A percentile compares a stretch with the other conserved stretches of the same genome.
phyloP scores from a whole-genome alignment of 2,113 vertebrate species.

The Atractosteus spatula region DNA sequence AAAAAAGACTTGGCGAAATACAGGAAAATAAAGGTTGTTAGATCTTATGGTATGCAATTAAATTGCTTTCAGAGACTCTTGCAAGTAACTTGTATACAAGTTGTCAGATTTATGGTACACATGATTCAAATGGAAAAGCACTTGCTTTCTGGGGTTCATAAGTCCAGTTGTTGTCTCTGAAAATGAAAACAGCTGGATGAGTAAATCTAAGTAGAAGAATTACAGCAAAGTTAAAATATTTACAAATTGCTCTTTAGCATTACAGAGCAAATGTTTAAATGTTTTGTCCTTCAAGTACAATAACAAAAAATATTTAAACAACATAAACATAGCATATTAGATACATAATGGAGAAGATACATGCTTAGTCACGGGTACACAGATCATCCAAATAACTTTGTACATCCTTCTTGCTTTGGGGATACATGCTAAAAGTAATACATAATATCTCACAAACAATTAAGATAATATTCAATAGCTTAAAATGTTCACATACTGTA shows the following conservation, averaged over 20 bases:
- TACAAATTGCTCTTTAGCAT: neutral
- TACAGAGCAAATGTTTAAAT: neutral
- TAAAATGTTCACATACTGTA: too few species aligned
- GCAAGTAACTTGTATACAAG: constrained; percentile 4
- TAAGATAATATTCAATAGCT: too few species aligned
- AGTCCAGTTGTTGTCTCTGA: neutral
- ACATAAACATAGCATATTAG: neutral
- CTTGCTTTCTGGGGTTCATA: neutral
- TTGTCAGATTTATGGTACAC: neutral
- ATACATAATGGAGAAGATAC: neutral
- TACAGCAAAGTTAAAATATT: neutral
- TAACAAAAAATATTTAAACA: neutral
- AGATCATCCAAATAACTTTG: too few species aligned
- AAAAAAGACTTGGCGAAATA: constrained; percentile 4
- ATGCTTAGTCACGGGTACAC: neutral
- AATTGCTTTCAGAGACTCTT: neutral
- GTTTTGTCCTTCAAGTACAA: neutral
- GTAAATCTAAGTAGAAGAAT: neutral
- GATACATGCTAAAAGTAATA: too few species aligned
- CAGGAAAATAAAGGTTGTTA: constrained; percentile 12
- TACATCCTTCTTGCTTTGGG: too few species aligned
- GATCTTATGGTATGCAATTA: neutral
- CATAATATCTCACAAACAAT: too few species aligned
- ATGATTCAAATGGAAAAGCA: constrained; percentile 1
- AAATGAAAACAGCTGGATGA: neutral